Conservation (phyloP, 2,113 vertebrate genomes). For the Herpailurus yagouaroundi region DNA sequence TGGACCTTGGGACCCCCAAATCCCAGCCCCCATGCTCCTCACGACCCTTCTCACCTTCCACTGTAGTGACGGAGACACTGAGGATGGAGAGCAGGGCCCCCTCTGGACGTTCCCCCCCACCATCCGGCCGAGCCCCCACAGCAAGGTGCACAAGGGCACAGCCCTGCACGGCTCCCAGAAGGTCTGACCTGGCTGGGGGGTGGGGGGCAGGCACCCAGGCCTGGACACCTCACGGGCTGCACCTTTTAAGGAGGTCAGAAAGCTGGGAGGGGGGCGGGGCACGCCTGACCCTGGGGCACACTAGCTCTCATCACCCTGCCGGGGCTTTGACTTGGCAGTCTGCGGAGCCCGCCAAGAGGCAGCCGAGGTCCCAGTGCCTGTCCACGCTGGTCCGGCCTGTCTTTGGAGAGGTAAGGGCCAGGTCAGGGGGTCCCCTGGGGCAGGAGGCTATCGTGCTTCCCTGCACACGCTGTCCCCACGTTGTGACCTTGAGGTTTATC, state of each 20-base stretch:
- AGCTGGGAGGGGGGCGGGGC: neutral
- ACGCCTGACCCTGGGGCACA: rapidly evolving
- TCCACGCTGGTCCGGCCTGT: slow-evolving; percentile 96
- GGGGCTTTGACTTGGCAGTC: slow-evolving; percentile 70
- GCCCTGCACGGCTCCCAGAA: slow-evolving; percentile 91
- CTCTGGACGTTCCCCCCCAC: slow-evolving; percentile 97
- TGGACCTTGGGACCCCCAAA: neutral
- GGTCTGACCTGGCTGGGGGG: slow-evolving; percentile 65
- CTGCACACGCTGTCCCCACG: rapidly evolving
- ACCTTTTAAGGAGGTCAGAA: too few species aligned
- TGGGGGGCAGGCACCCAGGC: neutral
- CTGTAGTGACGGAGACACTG: slow-evolving; percentile 92
- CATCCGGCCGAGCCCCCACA: slow-evolving; percentile 92
- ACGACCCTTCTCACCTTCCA: neutral
- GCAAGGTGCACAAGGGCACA: slow-evolving; percentile 93
- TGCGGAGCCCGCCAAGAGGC: slow-evolving; percentile 92
- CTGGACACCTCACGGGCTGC: rapidly evolving
- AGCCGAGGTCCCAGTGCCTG: slow-evolving; percentile 95
- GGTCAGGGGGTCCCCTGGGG: neutral
- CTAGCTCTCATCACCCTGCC: neutral
- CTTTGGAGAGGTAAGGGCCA: slow-evolving; percentile 93
- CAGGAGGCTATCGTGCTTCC: neutral
- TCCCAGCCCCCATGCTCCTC: neutral
- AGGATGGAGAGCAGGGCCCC: slow-evolving; percentile 92
- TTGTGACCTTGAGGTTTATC: rapidly evolving